Conservation (phyloP, 2,113 vertebrate genomes). For the Rafetus swinhoei region DNA sequence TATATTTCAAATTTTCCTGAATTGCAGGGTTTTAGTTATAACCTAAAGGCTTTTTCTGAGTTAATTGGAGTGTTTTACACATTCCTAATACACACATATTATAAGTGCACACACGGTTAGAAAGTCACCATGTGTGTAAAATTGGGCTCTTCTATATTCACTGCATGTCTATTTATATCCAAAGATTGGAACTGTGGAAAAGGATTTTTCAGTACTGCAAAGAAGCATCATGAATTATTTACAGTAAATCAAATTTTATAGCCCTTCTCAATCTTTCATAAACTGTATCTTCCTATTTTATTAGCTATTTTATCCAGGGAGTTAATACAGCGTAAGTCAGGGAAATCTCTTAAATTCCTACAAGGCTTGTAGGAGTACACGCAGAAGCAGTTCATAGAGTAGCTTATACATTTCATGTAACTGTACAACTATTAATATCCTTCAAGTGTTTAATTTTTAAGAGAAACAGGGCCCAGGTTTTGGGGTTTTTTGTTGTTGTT, state of each 20-base stretch:
- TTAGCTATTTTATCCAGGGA: constrained; percentile 64
- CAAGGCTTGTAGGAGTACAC: constrained; percentile 46
- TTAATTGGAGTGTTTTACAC: background rate
- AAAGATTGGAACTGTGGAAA: constrained; percentile 9
- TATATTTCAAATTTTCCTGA: background rate
- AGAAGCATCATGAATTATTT: constrained; percentile 66
- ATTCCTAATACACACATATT: background rate
- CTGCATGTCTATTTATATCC: constrained; percentile 35
- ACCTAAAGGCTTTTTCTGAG: background rate
- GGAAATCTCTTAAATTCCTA: constrained; percentile 61
- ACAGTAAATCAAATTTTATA: constrained; percentile 70
- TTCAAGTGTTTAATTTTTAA: constrained; percentile 37
- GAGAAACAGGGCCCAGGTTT: background rate
- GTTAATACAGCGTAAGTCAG: constrained; percentile 51
- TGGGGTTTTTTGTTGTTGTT: too few species aligned
- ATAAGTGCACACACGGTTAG: background rate
- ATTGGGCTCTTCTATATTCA: constrained; percentile 45
- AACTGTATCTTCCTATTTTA: constrained; percentile 56
- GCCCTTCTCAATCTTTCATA: constrained; percentile 63
- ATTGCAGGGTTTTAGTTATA: background rate
- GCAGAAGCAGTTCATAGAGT: constrained; percentile 29
- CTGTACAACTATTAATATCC: constrained; percentile 20
- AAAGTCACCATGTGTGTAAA: constrained; percentile 30
- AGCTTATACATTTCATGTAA: constrained; percentile 31
- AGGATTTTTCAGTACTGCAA: constrained; percentile 37